Base-by-base conservation (phyloP, 2,888 invertebrate genomes). In the Drosophila fungiperda region DNA sequence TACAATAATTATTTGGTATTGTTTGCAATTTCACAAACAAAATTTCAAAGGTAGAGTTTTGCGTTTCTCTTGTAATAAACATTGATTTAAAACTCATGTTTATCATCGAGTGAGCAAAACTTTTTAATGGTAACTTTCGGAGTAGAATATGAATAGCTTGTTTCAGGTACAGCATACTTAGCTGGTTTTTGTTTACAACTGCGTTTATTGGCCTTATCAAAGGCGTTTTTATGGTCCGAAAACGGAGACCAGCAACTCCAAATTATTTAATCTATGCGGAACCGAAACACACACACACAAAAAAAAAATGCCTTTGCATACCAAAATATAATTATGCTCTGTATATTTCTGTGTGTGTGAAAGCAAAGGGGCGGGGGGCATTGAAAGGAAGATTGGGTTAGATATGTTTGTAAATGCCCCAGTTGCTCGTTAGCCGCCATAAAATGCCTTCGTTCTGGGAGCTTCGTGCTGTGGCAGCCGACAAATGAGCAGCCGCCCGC, bases 401-500 rank as follows among this genome's bases (percentile, higher is more conserved):
- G 74, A 68, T 71, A 82, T 82, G 23, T 82, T 74, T 83, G 64
- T 69, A 82, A 80, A 57, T 83, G 78, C 90, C 90, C 90, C 76
- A 76, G 89, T 80, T 81, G 89, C 81, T 90, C 90, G 90, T 90
- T 90, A 87, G 86, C 74, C 75, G 68, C 78, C 72, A 72, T 86
- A 75, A 86, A 83, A 82, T 83, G 87, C 77, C 73, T 73, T 68
- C 78, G 80, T 80, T 75, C 55, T 52, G 78, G 78, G 78, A 78
- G 40, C 29, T 29, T 29, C 29, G 29, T 29, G 5, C 75, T 57
- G 64, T 65, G 62, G 40, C 65, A 68, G 70, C 52, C 86, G 72
- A 78, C 81, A 86, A 83, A 85, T 80, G 78, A 86, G 78, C 83
- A 80, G 36, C 48, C 61, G 55, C 82, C 87, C 78, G 76, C 82